phyloP scores from a whole-genome alignment of 2,888 invertebrate genomes.

The Coleophora flavipennella region DNA sequence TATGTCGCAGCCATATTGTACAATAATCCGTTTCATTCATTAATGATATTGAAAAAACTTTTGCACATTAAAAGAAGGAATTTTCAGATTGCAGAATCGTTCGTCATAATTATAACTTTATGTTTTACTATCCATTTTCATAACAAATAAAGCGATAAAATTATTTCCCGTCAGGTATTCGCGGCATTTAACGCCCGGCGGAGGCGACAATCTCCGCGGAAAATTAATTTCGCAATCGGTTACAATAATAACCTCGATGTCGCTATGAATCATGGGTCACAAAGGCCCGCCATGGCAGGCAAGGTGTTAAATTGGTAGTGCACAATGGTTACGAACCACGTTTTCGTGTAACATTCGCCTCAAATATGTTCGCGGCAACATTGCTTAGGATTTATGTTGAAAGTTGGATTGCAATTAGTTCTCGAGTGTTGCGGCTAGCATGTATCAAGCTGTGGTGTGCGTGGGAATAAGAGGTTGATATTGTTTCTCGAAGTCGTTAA shows the following conservation, averaged over 20 bases:
- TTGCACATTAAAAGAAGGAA: too few relatives aligned
- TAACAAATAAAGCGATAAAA: conserved; percentile 36
- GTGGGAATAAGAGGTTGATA: conserved; percentile 3
- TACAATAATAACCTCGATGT: conserved; percentile 42
- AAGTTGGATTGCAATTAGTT: conserved; percentile 61
- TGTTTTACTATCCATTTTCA: neutral
- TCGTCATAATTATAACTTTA: too few relatives aligned
- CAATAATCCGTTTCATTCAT: too few relatives aligned
- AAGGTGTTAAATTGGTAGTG: conserved; percentile 56
- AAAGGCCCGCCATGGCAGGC: conserved; percentile 36
- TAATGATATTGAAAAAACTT: too few relatives aligned
- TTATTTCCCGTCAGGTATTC: conserved; percentile 40
- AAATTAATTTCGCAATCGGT: conserved; percentile 62
- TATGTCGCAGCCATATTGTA: too few relatives aligned
- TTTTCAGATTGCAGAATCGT: too few relatives aligned
- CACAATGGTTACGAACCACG: conserved; percentile 35
- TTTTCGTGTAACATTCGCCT: conserved; percentile 35
- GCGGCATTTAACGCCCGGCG: conserved; percentile 33
- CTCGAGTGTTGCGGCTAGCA: conserved; percentile 24
- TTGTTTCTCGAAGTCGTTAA: conserved; percentile 1
- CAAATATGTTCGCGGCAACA: conserved; percentile 23
- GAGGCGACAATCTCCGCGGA: conserved; percentile 40
- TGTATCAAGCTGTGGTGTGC: too few relatives aligned
- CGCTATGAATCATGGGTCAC: conserved; percentile 57
- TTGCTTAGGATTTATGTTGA: conserved; percentile 46